phyloP scores from a whole-genome alignment of 2,113 vertebrate genomes.

The Dinomys branickii region DNA sequence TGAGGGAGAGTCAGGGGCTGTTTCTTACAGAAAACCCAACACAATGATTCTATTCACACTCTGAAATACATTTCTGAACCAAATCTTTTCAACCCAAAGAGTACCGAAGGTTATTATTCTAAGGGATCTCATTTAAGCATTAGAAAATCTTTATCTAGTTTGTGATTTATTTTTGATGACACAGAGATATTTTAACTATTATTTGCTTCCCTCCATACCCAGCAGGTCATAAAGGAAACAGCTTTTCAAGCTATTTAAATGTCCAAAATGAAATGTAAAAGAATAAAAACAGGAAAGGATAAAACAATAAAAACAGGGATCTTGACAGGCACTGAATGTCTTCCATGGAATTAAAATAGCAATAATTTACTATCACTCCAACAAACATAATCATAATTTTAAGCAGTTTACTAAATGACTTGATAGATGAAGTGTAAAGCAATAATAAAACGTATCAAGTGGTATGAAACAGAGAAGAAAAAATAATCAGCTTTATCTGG shows the following conservation, averaged over 20 bases:
- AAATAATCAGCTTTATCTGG: slow-evolving; percentile 41
- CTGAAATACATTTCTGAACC: background rate
- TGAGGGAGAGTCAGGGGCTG: background rate
- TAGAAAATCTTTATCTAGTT: background rate
- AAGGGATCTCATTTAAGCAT: background rate
- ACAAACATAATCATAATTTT: background rate
- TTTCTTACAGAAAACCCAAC: slow-evolving; percentile 1
- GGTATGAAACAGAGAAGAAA: slow-evolving; percentile 14
- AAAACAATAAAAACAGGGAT: background rate
- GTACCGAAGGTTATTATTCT: background rate
- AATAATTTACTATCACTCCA: slow-evolving; percentile 16
- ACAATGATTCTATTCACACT: background rate
- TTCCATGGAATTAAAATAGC: slow-evolving; percentile 38
- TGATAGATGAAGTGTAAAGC: slow-evolving; percentile 6
- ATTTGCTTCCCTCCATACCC: background rate
- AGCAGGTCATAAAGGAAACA: background rate
- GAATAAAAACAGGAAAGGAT: background rate
- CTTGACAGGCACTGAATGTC: background rate
- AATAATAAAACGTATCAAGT: slow-evolving; percentile 11
- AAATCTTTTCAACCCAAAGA: slow-evolving; percentile 8
- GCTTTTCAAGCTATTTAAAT: background rate
- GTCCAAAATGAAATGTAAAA: slow-evolving; percentile 37
- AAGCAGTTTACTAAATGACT: slow-evolving; percentile 12
- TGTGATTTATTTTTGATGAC: background rate
- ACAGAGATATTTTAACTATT: background rate